These are phyloP conservation scores for Manduca sexta DNA, from an alignment of 1,140 invertebrate species.

Conservation along the genomic window DNA sequence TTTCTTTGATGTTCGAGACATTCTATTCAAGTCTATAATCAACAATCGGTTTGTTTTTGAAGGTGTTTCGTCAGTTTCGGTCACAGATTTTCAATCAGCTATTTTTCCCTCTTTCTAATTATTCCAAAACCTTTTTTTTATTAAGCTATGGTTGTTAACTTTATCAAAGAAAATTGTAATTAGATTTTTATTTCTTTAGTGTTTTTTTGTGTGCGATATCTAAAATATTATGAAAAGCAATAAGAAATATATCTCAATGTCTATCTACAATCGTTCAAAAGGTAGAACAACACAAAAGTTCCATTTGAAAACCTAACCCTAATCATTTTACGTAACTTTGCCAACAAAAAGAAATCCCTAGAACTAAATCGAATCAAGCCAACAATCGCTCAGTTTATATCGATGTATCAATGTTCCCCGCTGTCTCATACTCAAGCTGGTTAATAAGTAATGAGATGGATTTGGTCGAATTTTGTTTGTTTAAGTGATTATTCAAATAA, in stretches of 20 bases:
- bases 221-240: too few species aligned
- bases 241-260: too few species aligned
- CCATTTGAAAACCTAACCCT: not conserved
- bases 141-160: too few species aligned
- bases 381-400: not conserved
- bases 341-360: too few species aligned
- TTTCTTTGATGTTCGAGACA: slow-evolving; percentile 30
- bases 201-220: too few species aligned
- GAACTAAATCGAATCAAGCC: not conserved
- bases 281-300: not conserved
- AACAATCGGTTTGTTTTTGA: slow-evolving; percentile 29
- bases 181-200: too few species aligned
- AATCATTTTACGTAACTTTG: not conserved
- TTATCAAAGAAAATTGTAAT: too few species aligned
- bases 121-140: too few species aligned
- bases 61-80: slow-evolving; percentile 24
- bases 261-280: too few species aligned
- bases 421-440: slow-evolving; percentile 52
- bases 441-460: slow-evolving; percentile 71
- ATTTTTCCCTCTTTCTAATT: not conserved
- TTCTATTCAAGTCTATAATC: slow-evolving; percentile 26
- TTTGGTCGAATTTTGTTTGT: slow-evolving; percentile 67
- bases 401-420: slow-evolving; percentile 15
- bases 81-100: slow-evolving; percentile 28
- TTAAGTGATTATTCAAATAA: slow-evolving; percentile 73